phyloP scores from a whole-genome alignment of 64 coral and sea anemone genomes.

The Stylophora pistillata region DNA sequence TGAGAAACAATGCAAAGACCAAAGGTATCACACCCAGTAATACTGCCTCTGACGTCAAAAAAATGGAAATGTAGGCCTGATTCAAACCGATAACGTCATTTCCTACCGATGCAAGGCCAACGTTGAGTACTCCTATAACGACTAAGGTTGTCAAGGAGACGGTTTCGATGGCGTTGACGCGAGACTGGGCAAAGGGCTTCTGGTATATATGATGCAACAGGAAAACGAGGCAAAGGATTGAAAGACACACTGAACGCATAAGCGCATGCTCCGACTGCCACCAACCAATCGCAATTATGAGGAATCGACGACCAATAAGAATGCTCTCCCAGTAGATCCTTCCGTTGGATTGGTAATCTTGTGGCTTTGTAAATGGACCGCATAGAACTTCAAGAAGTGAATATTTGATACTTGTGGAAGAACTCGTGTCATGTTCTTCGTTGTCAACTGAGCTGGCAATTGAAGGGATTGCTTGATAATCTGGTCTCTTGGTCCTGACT shows the following conservation, averaged over 20 bases:
- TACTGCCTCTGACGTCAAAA: neutral
- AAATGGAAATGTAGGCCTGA: neutral
- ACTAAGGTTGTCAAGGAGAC: conserved; percentile 52
- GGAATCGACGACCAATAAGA: conserved; percentile 46
- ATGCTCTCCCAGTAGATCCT: conserved; percentile 59
- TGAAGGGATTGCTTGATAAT: neutral
- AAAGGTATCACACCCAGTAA: neutral
- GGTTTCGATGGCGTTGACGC: conserved; percentile 18
- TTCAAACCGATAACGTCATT: neutral
- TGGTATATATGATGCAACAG: conserved; percentile 22
- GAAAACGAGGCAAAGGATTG: conserved; percentile 14
- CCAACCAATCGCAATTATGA: conserved; percentile 30
- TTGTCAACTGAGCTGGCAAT: neutral
- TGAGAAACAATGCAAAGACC: neutral
- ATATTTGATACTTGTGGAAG: neutral
- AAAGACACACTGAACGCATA: neutral
- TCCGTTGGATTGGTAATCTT: neutral
- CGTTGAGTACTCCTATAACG: conserved; percentile 29
- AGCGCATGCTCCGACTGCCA: neutral
- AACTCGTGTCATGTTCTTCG: neutral
- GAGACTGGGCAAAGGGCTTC: conserved; percentile 10
- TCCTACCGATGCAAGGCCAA: conserved; percentile 4
- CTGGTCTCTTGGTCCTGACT: neutral
- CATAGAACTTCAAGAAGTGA: conserved; percentile 14
- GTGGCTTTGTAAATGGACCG: conserved; percentile 30